Evolutionary conservation across 1,140 invertebrate species (phyloP).

Genomic region (Chrysomallon squamiferum): DNA sequence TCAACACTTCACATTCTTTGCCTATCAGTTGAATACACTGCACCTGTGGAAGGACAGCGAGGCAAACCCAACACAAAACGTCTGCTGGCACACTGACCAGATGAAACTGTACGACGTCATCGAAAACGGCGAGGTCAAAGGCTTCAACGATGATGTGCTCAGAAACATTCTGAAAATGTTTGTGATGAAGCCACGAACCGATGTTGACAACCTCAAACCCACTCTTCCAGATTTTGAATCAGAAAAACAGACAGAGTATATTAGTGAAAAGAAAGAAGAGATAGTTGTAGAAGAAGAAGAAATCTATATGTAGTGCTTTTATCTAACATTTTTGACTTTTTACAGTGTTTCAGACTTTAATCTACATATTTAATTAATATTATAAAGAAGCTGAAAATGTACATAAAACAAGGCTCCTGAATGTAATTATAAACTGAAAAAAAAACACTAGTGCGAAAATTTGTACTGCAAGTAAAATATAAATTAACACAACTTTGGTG

Average conservation of each 20-base stretch:
- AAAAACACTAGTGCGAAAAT: neutral
- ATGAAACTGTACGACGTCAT: slow-evolving; percentile 78
- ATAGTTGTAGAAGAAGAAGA: slow-evolving; percentile 18
- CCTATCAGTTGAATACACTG: slow-evolving; percentile 89
- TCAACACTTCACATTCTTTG: slow-evolving; percentile 79
- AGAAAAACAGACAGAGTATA: slow-evolving; percentile 10
- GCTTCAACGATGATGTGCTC: slow-evolving; percentile 81
- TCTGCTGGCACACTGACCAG: slow-evolving; percentile 80
- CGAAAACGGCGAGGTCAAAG: slow-evolving; percentile 71
- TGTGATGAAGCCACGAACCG: slow-evolving; percentile 71
- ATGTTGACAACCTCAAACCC: slow-evolving; percentile 74
- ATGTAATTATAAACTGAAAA: neutral
- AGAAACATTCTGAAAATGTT: slow-evolving; percentile 79
- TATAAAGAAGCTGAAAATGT: no score
- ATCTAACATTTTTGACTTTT: neutral
- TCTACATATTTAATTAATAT: no score
- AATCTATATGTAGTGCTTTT: slow-evolving; percentile 16
- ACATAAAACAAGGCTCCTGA: neutral
- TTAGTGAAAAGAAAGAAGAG: slow-evolving; percentile 18
- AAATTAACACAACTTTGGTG: neutral
- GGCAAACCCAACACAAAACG: slow-evolving; percentile 76
- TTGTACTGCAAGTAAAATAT: neutral
- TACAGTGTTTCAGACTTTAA: no score
- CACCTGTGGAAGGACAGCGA: slow-evolving; percentile 69
- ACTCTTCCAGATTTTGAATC: slow-evolving; percentile 66